Evolutionary conservation across 1,140 invertebrate genomes (phyloP).

Genomic region (Drosophila tani): DNA sequence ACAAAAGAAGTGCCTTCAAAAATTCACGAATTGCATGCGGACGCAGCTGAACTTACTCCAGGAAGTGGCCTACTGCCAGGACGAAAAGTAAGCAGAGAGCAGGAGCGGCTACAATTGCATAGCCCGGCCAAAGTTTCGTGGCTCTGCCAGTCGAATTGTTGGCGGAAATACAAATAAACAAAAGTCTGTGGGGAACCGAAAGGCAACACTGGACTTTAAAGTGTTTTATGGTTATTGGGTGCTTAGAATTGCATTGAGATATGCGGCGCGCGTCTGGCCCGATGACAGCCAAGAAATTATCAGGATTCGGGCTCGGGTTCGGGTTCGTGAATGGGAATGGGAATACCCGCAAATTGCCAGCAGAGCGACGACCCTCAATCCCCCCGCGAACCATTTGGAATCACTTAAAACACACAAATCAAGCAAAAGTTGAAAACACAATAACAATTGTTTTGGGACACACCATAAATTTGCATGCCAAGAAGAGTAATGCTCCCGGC

Average conservation of each 20-base stretch:
- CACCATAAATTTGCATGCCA: conserved; percentile 83
- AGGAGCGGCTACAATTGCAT: conserved; percentile 41
- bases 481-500: conserved; percentile 55
- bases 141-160: conserved; percentile 72
- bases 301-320: conserved; percentile 38
- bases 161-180: conserved; percentile 81
- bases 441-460: conserved; percentile 83
- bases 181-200: conserved; percentile 56
- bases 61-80: conserved; percentile 75
- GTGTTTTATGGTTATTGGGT: conserved; percentile 80
- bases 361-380: conserved; percentile 15
- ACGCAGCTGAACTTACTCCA: conserved; percentile 50
- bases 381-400: conserved; percentile 79
- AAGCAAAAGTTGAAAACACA: conserved; percentile 83
- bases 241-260: conserved; percentile 66
- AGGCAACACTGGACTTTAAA: conserved; percentile 38
- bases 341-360: conserved; percentile 38
- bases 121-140: conserved; percentile 69
- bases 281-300: conserved; percentile 77
- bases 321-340: background rate
- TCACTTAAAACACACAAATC: conserved; percentile 83
- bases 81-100: conserved; percentile 14
- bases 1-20: conserved; percentile 74
- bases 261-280: conserved; percentile 53
- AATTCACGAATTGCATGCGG: conserved; percentile 75